Base-by-base conservation (phyloP, 2,888 invertebrate species). In the Phasia obesa region DNA sequence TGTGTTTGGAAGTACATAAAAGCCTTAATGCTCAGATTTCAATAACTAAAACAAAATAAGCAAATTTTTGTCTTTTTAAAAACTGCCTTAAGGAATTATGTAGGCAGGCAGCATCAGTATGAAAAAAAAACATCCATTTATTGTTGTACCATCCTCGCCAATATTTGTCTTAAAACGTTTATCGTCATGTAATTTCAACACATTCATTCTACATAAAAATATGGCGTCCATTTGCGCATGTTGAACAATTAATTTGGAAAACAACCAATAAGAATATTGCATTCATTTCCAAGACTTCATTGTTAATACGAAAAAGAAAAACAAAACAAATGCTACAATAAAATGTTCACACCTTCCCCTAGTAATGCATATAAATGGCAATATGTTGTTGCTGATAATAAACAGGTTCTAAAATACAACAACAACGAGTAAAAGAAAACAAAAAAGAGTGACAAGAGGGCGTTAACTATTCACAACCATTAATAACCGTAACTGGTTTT, bases 221-320 rank as follows among this genome's bases (percentile, higher is more conserved):
- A 89, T 89, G 89, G 90, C 89, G 89, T 82, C 86, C 87, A 89
- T 86, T 77, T 90, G 89, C 89, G 89, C 89, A 89, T 87, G 89
- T 84, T 86, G 78, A 55, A 15, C 5, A 0, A 13, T 53, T 9
- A 23, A 17, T 47, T 62, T 62, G n/a, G 7, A 44, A 74, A 78
- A 67, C 71, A 86, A 74, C 89, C 89, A 89, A 90, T 89, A 86
- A 86, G 86, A 74, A 83, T 19, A 74, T 88, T 88, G 87, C 85
- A 71, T 25, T 81, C 73, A 76, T 15, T 19, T 17, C 11, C 9
- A 60, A 70, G 79, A 77, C 75, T 73, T 82, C 76, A 82, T 81
- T 78, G 60, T 62, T 71, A 38, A 59, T 74, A 59, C 2, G 19
- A 19, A 49, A 57, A 31, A 44, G 0, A 59, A 47, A n/a, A 57